Evolutionary conservation across 2,113 vertebrate genomes (phyloP).

Genomic region (Gracilinanus agilis): DNA sequence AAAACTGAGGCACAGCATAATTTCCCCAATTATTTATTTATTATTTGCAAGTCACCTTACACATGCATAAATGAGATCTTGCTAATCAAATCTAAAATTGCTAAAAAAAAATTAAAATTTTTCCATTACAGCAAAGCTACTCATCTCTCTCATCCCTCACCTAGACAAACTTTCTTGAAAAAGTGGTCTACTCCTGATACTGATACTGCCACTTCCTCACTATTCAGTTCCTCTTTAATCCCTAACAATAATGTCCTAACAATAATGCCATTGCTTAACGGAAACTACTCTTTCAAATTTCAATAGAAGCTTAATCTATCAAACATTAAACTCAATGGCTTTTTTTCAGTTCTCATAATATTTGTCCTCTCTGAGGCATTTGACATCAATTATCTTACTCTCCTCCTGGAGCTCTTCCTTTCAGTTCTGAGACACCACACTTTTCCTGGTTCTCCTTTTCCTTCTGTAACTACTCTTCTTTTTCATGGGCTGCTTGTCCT

Average conservation of each 20-base stretch:
- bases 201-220: neutral
- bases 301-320: neutral
- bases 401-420: neutral
- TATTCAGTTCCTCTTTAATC: neutral
- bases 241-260: neutral
- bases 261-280: neutral
- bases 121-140: neutral
- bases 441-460: neutral
- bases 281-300: neutral
- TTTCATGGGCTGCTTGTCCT: neutral
- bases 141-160: neutral
- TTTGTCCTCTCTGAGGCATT: neutral
- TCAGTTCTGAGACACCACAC: neutral
- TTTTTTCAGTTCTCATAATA: neutral
- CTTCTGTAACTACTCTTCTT: neutral
- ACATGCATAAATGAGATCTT: neutral
- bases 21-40: neutral
- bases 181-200: neutral
- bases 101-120: too few relatives aligned
- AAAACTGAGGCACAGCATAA: neutral
- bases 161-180: neutral
- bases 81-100: neutral
- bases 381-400: neutral
- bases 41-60: neutral
- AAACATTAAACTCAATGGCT: neutral